Evolutionary conservation across 1,140 invertebrate genomes (phyloP).

Genomic region (Danaus melanippus): DNA sequence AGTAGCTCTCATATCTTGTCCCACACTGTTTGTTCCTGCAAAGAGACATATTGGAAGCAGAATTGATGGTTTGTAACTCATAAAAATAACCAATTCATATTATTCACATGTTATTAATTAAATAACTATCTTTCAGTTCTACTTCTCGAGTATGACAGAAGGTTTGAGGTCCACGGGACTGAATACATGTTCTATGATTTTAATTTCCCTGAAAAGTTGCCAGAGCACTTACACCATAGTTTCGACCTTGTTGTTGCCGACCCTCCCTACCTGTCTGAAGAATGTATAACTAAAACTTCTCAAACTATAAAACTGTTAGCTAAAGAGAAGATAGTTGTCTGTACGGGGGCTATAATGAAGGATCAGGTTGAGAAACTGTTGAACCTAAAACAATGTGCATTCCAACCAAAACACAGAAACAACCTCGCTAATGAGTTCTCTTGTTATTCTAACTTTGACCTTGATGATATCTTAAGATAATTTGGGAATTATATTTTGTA

Average conservation of each 20-base stretch:
- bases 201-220: conserved; percentile 82
- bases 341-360: conserved; percentile 89
- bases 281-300: conserved; percentile 90
- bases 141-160: conserved; percentile 86
- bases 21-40: conserved; percentile 84
- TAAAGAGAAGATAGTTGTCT: conserved; percentile 89
- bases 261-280: conserved; percentile 94
- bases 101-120: neutral
- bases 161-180: conserved; percentile 85
- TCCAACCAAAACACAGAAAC: conserved; percentile 87
- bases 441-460: conserved; percentile 90
- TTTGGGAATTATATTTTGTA: neutral
- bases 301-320: conserved; percentile 83
- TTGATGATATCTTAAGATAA: conserved; percentile 67
- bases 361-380: conserved; percentile 78
- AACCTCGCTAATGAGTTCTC: conserved; percentile 94
- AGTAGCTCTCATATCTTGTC: conserved; percentile 92
- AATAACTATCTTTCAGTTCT: conserved; percentile 74
- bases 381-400: conserved; percentile 77
- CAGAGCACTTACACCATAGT: conserved; percentile 71
- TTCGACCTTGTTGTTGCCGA: conserved; percentile 94
- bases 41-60: conserved; percentile 68
- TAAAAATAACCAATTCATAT: neutral
- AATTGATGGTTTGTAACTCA: conserved; percentile 51
- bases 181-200: conserved; percentile 94